phyloP scores from a whole-genome alignment of 2,797 vertebrate genomes.

The Myiothlypis chrysogaster region DNA sequence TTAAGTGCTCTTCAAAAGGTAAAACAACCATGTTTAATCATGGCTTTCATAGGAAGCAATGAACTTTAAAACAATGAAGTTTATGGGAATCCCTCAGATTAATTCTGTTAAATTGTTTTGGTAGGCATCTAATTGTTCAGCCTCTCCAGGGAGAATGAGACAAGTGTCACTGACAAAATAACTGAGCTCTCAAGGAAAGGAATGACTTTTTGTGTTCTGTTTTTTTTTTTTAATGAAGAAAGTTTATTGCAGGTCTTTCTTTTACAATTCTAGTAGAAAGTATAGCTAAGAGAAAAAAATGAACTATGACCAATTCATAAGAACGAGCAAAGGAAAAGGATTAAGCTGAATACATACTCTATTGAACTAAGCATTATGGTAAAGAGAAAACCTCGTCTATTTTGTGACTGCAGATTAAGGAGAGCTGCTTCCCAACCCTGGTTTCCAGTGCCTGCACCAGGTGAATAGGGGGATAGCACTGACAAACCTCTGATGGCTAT shows the following conservation, averaged over 20 bases:
- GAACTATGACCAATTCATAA: constrained; percentile 39
- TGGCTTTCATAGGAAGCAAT: neutral
- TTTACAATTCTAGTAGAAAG: constrained; percentile 77
- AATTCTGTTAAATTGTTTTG: neutral
- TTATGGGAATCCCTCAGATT: neutral
- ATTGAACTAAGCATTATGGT: constrained; percentile 50
- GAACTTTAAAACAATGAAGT: neutral
- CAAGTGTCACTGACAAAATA: neutral
- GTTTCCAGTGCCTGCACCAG: constrained; percentile 50
- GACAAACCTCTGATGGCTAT: neutral
- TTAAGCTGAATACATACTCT: constrained; percentile 57
- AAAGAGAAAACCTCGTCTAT: constrained; percentile 18
- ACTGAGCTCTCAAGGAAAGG: neutral
- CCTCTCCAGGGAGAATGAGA: neutral
- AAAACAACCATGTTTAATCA: neutral
- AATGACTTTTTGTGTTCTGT: neutral
- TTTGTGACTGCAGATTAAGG: constrained; percentile 19
- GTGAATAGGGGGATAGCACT: neutral
- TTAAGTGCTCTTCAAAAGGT: neutral
- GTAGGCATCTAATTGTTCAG: neutral
- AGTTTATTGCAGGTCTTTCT: constrained; percentile 79
- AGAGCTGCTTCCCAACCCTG: constrained; percentile 12
- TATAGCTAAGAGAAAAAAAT: constrained; percentile 70
- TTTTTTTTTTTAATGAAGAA: constrained; percentile 50
- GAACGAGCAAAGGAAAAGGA: constrained; percentile 53